A percentile compares a stretch with the other conserved stretches of the same genome.
Evolutionary conservation across 2,113 vertebrate species (phyloP).

Genomic region (Beaufortia kweichowensis): DNA sequence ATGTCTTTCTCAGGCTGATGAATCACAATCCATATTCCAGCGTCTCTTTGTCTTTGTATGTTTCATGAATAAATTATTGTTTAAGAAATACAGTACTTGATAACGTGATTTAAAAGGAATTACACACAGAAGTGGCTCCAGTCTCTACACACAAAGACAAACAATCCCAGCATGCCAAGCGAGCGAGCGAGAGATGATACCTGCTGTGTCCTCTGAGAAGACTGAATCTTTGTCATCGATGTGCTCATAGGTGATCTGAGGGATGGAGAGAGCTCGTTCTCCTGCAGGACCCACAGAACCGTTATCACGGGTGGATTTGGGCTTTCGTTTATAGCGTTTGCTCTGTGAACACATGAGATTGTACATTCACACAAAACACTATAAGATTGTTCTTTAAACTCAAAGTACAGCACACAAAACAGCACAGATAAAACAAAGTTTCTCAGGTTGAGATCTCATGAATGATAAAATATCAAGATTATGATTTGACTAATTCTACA

Average conservation of each 20-base stretch:
- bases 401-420: no score
- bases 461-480: no score
- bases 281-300: conserved; percentile 66
- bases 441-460: no score
- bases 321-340: conserved; percentile 76
- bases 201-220: conserved; percentile 73
- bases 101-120: no score
- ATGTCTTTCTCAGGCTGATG: conserved; percentile 3
- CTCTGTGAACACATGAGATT: conserved; percentile 71
- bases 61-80: neutral
- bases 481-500: no score
- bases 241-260: conserved; percentile 82
- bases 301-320: conserved; percentile 74
- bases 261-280: conserved; percentile 75
- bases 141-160: no score
- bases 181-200: conserved; percentile 59
- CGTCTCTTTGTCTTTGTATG: no score
- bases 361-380: no score
- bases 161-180: neutral
- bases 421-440: no score
- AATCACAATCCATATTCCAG: neutral
- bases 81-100: no score
- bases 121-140: no score
- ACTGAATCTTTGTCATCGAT: conserved; percentile 71
- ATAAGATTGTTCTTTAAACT: no score